Conservation (phyloP, 2,113 vertebrate genomes). For the Anolis carolinensis region DNA sequence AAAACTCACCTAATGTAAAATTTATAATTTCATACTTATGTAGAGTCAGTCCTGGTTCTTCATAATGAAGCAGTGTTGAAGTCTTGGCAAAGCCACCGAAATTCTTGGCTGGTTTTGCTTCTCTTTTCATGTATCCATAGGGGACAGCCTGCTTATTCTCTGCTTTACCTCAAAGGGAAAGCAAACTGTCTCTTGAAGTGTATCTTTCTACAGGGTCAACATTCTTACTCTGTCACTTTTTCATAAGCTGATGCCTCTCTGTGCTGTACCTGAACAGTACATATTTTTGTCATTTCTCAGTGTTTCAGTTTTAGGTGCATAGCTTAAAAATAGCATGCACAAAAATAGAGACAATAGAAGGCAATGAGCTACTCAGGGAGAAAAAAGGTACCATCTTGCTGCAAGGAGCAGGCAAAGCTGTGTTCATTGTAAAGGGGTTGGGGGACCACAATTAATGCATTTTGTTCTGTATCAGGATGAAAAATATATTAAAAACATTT, state of each 20-base stretch:
- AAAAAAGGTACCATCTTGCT: background rate
- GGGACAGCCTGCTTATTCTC: conserved; percentile 17
- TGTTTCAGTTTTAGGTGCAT: background rate
- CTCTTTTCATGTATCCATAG: conserved; percentile 6
- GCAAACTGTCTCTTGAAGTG: background rate
- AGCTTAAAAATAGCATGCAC: background rate
- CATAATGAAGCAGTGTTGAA: background rate
- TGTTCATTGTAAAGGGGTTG: background rate
- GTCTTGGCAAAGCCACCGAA: background rate
- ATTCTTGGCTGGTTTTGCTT: conserved; percentile 1
- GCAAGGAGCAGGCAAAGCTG: background rate
- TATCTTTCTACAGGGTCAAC: background rate
- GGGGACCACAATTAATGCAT: background rate
- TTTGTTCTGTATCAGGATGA: background rate
- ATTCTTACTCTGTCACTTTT: background rate
- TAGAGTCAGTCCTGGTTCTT: background rate
- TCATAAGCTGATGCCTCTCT: background rate
- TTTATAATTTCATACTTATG: background rate
- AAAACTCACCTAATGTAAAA: background rate
- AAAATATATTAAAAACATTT: background rate
- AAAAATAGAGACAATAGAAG: background rate
- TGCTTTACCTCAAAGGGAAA: conserved; percentile 8
- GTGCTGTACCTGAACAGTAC: background rate
- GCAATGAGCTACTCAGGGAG: background rate
- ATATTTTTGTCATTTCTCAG: background rate